These are phyloP conservation scores for Colius striatus DNA, from an alignment of 2,113 vertebrate genomes.

Conservation along the genomic window DNA sequence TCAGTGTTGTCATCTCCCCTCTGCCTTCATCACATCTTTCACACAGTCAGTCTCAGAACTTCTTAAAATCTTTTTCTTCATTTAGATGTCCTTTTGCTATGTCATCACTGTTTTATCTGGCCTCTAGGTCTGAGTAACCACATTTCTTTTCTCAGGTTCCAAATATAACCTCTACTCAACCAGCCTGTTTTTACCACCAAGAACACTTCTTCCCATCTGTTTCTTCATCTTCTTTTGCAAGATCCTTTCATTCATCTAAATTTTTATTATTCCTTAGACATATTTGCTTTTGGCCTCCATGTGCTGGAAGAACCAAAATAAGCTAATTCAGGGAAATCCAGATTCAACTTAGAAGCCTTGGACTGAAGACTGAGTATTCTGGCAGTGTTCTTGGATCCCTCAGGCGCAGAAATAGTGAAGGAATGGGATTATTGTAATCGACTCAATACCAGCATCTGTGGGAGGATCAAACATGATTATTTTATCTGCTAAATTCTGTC, in stretches of 20 bases:
- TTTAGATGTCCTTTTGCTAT: background rate
- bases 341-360: background rate
- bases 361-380: background rate
- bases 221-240: background rate
- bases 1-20: background rate
- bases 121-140: background rate
- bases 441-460: background rate
- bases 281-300: background rate
- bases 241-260: background rate
- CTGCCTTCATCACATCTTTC: background rate
- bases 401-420: background rate
- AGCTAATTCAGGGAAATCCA: background rate
- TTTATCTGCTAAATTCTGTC: background rate
- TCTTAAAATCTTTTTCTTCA: background rate
- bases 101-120: background rate
- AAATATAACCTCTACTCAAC: background rate
- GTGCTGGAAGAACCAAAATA: background rate
- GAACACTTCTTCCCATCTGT: background rate
- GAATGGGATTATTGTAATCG: background rate
- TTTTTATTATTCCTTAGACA: background rate
- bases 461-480: background rate
- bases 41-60: background rate
- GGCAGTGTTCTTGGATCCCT: background rate
- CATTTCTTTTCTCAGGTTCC: background rate
- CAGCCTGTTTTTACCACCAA: background rate